Evolutionary conservation across 2,888 invertebrate species (phyloP).

Genomic region (Agonopterix arenella): DNA sequence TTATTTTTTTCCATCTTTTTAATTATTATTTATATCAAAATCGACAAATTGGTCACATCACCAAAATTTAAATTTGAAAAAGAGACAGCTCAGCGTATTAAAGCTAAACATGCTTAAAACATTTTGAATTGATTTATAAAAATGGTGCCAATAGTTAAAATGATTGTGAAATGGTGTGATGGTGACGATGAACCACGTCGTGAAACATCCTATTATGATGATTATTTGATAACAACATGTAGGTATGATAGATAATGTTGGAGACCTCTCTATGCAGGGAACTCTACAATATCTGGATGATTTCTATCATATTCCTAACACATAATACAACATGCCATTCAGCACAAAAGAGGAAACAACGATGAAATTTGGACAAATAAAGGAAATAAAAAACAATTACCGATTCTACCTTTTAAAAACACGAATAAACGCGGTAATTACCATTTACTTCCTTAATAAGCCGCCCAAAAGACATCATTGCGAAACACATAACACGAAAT

Average conservation of each 20-base stretch:
- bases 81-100: slow-evolving; percentile 3
- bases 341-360: slow-evolving; percentile 21
- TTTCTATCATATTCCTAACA: slow-evolving; percentile 35
- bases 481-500: slow-evolving; percentile 27
- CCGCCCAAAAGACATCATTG: slow-evolving; percentile 23
- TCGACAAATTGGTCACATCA: no score
- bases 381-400: neutral
- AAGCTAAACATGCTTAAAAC: slow-evolving; percentile 49
- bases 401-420: no score
- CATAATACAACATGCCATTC: slow-evolving; percentile 64
- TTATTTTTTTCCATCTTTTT: no score
- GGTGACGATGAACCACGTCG: neutral
- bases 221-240: no score
- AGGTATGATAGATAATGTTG: no score
- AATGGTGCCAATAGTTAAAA: slow-evolving; percentile 42
- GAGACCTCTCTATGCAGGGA: no score
- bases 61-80: no score
- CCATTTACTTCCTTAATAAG: no score
- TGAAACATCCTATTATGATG: no score
- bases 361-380: slow-evolving; percentile 15
- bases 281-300: neutral
- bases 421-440: no score
- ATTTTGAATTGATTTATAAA: slow-evolving; percentile 29
- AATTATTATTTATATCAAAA: no score
- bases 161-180: neutral